These are phyloP conservation scores for Oscheius sp. DNA, from an alignment of 2,888 invertebrate species.

Conservation along the genomic window DNA sequence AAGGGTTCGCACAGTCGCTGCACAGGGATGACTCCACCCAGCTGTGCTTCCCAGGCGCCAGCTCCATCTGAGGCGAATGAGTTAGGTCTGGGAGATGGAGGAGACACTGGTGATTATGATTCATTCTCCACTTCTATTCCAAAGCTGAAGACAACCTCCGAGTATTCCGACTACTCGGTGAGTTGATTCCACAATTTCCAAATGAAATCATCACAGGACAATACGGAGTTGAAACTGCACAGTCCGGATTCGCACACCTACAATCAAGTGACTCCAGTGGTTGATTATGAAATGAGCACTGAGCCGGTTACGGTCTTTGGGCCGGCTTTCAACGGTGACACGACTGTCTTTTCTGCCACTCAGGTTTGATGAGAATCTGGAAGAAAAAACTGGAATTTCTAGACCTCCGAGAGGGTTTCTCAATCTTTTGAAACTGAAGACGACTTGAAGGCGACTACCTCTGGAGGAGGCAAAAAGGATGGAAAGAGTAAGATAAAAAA, in stretches of 20 bases:
- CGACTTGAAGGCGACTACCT: slow-evolving; percentile 44
- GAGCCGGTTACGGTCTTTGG: slow-evolving; percentile 45
- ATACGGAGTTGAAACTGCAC: slow-evolving; percentile 1
- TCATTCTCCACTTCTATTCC: neutral
- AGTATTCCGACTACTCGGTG: slow-evolving; percentile 9
- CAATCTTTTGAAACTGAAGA: slow-evolving; percentile 67
- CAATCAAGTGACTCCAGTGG: slow-evolving; percentile 4
- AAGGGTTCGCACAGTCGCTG: slow-evolving; percentile 44
- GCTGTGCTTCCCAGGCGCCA: neutral
- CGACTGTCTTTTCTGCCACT: neutral
- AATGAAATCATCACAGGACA: slow-evolving; percentile 4
- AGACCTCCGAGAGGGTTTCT: slow-evolving; percentile 54
- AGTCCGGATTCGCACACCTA: slow-evolving; percentile 31
- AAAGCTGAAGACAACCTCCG: slow-evolving; percentile 7
- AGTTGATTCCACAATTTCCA: neutral
- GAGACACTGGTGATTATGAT: neutral
- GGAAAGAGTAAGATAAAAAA: slow-evolving; percentile 12
- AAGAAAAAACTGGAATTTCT: slow-evolving; percentile 12
- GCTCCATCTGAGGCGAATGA: neutral
- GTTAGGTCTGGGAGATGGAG: neutral
- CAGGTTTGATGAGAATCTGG: neutral
- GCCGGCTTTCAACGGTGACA: slow-evolving; percentile 30
- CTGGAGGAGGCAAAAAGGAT: neutral
- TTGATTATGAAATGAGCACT: slow-evolving; percentile 25
- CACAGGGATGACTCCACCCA: slow-evolving; percentile 4